These are phyloP conservation scores for Nannoperca australis DNA, from an alignment of 2,797 vertebrate species.

Conservation along the genomic window DNA sequence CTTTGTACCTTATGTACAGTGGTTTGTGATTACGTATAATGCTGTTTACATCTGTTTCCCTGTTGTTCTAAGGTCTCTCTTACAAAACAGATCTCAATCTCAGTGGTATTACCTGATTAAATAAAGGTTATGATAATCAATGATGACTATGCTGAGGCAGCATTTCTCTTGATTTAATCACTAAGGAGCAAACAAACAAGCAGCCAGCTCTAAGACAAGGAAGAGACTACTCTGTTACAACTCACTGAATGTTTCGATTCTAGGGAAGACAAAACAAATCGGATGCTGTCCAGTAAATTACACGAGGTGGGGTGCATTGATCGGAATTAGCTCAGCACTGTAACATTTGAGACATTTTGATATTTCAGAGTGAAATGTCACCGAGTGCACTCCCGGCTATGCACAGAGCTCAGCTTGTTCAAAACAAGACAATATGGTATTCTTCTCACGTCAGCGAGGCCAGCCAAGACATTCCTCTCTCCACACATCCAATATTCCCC, in stretches of 20 bases:
- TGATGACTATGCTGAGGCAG: conserved; percentile 35
- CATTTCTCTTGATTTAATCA: conserved; percentile 46
- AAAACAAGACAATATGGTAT: conserved; percentile 51
- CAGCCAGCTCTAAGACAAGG: background rate
- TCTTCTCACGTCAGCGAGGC: conserved; percentile 57
- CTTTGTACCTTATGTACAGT: background rate
- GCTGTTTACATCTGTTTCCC: background rate
- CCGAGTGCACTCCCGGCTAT: background rate
- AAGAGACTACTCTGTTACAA: background rate
- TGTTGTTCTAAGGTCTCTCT: background rate
- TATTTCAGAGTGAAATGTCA: conserved; percentile 55
- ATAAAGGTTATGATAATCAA: conserved; percentile 45
- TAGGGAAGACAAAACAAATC: background rate
- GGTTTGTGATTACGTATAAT: background rate
- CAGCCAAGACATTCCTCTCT: conserved; percentile 53
- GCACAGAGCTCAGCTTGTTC: conserved; percentile 39
- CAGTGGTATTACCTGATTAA: conserved; percentile 45
- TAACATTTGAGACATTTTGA: conserved; percentile 47
- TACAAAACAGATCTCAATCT: conserved; percentile 11
- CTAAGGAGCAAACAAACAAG: conserved; percentile 28
- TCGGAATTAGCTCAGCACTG: conserved; percentile 43
- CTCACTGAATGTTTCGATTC: conserved; percentile 2
- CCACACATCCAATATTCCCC: conserved; percentile 50
- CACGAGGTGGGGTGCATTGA: conserved; percentile 1
- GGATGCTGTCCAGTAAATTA: conserved; percentile 1